These are phyloP conservation scores for Cossypha polioptera DNA, from an alignment of 2,797 vertebrate species.

Conservation along the genomic window DNA sequence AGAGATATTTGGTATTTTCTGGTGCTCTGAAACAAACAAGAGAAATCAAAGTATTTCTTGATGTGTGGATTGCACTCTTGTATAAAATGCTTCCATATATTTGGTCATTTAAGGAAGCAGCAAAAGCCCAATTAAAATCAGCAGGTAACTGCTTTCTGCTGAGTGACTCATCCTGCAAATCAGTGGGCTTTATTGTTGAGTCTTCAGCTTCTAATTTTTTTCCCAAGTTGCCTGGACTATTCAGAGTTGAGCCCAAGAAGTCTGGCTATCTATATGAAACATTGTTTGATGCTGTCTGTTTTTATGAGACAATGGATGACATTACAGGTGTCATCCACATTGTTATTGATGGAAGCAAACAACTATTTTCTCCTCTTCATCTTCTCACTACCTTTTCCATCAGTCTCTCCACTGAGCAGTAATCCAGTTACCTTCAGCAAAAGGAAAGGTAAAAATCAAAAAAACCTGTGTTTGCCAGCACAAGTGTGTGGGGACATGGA, in stretches of 20 bases:
- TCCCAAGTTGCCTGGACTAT: not conserved
- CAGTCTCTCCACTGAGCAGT: not conserved
- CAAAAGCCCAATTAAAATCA: slow-evolving; percentile 31
- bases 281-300: not conserved
- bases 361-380: not conserved
- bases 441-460: not conserved
- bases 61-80: not conserved
- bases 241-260: slow-evolving; percentile 4
- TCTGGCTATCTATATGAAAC: not conserved
- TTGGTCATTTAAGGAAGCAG: slow-evolving; percentile 46
- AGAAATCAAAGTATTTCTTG: not conserved
- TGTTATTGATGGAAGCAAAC: not conserved
- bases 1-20: not conserved
- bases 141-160: slow-evolving; percentile 52
- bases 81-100: not conserved
- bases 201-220: slow-evolving; percentile 20
- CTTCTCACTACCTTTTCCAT: not conserved
- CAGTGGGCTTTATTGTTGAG: not conserved
- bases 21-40: not conserved
- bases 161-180: not conserved
- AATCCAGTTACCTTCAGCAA: slow-evolving; percentile 9
- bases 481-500: not conserved
- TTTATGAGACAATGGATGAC: not conserved
- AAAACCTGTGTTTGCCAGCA: not conserved
- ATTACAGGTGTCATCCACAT: not conserved